A percentile compares a stretch with the other conserved stretches of the same genome.
These are phyloP conservation scores for Xyliphius kryptos DNA, from an alignment of 2,113 vertebrate species.

Conservation along the genomic window DNA sequence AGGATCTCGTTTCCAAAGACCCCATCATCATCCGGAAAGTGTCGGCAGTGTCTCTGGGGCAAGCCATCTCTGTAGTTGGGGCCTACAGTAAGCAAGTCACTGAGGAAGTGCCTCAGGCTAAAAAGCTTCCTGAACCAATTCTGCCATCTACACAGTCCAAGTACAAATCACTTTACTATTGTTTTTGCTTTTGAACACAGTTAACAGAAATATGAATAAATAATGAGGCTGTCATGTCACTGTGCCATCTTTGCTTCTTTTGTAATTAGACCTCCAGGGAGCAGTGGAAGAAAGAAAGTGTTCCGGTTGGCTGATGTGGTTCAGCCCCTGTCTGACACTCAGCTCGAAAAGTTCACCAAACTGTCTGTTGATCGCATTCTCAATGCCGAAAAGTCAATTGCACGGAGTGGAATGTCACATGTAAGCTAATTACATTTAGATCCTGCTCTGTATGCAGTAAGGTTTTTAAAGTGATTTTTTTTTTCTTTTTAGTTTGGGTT, in stretches of 20 bases:
- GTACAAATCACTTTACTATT: too few species aligned
- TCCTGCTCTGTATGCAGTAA: too few species aligned
- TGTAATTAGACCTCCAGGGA: constrained; percentile 57
- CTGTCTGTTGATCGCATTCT: constrained; percentile 75
- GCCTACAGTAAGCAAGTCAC: constrained; percentile 52
- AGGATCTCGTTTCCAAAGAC: constrained; percentile 61
- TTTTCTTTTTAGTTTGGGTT: too few species aligned
- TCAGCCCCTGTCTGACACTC: constrained; percentile 70
- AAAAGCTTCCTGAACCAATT: too few species aligned
- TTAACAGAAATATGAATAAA: too few species aligned
- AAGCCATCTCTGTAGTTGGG: constrained; percentile 85
- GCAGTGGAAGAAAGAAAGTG: constrained; percentile 78
- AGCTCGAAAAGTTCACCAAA: constrained; percentile 74
- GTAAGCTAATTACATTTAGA: too few species aligned
- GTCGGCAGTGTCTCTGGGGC: constrained; percentile 64
- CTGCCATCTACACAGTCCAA: too few species aligned
- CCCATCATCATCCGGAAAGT: constrained; percentile 75
- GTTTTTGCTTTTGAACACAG: too few species aligned
- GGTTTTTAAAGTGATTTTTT: too few species aligned
- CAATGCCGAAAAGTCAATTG: constrained; percentile 74
- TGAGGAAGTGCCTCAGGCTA: constrained; percentile 43
- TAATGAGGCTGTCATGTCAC: too few species aligned
- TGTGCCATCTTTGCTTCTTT: background rate
- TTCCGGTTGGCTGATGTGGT: constrained; percentile 78
- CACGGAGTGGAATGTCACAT: constrained; percentile 78